Evolutionary conservation across 2,888 invertebrate genomes (phyloP).

Genomic region (Peribatodes rhomboidaria): DNA sequence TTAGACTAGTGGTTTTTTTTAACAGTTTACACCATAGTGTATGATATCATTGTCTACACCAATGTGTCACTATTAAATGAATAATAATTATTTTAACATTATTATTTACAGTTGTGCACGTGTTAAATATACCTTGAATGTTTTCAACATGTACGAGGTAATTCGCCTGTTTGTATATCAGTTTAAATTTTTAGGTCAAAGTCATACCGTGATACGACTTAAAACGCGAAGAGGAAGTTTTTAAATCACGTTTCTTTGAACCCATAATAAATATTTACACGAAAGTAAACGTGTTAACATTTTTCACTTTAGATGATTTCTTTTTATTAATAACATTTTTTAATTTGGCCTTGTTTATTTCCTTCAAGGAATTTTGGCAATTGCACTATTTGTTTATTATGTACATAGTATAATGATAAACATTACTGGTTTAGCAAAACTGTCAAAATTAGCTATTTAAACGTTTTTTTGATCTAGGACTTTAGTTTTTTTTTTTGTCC

Average conservation of each 20-base stretch:
- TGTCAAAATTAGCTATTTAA: no score
- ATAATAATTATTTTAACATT: background rate
- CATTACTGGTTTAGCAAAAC: no score
- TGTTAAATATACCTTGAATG: slow-evolving; percentile 1
- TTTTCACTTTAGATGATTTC: no score
- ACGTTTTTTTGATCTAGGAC: background rate
- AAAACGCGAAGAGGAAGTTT: background rate
- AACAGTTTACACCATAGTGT: no score
- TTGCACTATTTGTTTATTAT: no score
- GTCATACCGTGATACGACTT: slow-evolving; percentile 19
- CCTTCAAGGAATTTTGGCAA: no score
- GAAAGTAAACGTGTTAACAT: no score
- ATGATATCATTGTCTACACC: slow-evolving; percentile 5
- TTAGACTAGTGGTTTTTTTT: no score
- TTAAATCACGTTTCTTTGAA: background rate
- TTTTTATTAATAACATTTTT: background rate
- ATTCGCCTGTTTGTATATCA: slow-evolving; percentile 6
- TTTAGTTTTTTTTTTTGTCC: background rate
- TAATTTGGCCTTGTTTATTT: background rate
- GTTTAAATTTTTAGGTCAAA: slow-evolving; percentile 22
- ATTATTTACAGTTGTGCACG: background rate
- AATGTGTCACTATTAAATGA: slow-evolving; percentile 1
- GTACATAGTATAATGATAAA: no score
- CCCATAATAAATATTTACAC: background rate
- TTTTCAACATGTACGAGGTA: slow-evolving; percentile 5